Conservation (phyloP, 2,888 invertebrate genomes). For the Folsomia candida region DNA sequence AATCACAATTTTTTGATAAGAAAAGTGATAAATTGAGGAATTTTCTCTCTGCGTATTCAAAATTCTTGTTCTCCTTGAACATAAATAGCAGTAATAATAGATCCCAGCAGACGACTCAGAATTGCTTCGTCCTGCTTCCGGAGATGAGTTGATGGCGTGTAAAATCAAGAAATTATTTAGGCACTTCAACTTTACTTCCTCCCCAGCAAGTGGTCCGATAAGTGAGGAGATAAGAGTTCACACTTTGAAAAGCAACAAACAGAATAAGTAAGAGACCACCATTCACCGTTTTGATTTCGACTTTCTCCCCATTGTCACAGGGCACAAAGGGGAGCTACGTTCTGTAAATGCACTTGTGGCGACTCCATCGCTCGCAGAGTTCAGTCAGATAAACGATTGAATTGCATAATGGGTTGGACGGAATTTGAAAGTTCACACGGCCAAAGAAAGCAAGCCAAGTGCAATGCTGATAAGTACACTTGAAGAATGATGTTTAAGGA, state of each 20-base stretch:
- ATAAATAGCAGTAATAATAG: too few species aligned
- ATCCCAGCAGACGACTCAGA: too few species aligned
- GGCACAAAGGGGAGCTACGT: background rate
- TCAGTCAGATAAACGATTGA: background rate
- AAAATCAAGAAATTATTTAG: background rate
- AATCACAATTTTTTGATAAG: too few species aligned
- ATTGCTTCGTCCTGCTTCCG: too few species aligned
- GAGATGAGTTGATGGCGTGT: background rate
- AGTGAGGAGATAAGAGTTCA: background rate
- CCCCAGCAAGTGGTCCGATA: background rate
- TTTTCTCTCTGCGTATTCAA: too few species aligned
- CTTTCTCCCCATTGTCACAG: background rate
- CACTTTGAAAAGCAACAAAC: background rate
- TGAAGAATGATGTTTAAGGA: background rate
- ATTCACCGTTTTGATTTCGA: background rate
- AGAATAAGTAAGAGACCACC: background rate
- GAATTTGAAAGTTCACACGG: background rate
- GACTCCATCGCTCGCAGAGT: background rate
- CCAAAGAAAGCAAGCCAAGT: background rate
- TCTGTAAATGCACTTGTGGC: background rate
- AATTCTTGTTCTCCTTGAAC: too few species aligned
- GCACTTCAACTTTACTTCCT: background rate
- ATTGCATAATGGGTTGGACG: background rate
- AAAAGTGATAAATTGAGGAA: too few species aligned
- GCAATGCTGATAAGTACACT: background rate